These are phyloP conservation scores for Terrapene triunguis DNA, from an alignment of 2,113 vertebrate genomes.

Conservation along the genomic window DNA sequence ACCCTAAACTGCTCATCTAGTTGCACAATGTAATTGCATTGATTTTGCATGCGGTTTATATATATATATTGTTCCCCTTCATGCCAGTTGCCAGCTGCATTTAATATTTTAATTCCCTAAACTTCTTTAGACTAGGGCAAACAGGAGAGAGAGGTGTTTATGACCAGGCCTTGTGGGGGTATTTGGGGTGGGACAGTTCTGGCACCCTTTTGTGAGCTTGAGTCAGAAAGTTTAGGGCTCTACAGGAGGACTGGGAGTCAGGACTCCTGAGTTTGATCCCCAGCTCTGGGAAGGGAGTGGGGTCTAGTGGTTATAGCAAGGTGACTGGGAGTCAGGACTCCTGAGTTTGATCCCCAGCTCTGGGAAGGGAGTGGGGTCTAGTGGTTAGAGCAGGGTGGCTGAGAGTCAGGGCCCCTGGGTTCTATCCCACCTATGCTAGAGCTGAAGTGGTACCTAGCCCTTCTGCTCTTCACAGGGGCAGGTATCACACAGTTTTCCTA, in stretches of 20 bases:
- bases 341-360: too few relatives aligned
- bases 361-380: neutral
- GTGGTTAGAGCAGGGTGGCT: neutral
- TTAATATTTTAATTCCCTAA: conserved; percentile 62
- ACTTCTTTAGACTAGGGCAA: neutral
- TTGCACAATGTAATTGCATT: conserved; percentile 72
- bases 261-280: neutral
- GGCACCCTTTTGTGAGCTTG: neutral
- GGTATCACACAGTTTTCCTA: neutral
- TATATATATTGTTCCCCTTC: neutral
- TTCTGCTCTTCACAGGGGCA: neutral
- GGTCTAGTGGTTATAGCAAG: neutral
- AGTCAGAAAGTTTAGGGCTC: too few relatives aligned
- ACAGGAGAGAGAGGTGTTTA: neutral
- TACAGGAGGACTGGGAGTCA: too few relatives aligned
- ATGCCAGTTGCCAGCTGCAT: conserved; percentile 56
- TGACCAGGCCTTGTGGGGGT: neutral
- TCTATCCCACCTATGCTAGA: neutral
- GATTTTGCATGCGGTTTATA: neutral
- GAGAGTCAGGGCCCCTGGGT: neutral
- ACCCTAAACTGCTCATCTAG: conserved; percentile 69
- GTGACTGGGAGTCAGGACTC: neutral
- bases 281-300: neutral
- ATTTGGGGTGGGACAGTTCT: neutral
- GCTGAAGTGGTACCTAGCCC: neutral